phyloP scores from a whole-genome alignment of 2,888 invertebrate genomes.

The Allophyes oxyacanthae region DNA sequence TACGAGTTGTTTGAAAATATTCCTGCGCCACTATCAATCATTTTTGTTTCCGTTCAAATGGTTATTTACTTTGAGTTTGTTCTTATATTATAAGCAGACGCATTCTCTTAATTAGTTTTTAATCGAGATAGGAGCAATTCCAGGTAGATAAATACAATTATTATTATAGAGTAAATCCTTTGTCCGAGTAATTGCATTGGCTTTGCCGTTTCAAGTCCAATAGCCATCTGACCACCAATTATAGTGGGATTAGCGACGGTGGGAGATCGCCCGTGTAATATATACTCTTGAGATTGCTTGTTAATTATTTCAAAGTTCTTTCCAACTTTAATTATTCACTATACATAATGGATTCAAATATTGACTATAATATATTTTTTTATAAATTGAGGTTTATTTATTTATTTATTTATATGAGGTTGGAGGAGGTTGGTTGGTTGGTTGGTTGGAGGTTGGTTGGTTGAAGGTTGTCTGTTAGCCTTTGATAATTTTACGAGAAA shows the following conservation, averaged over 20 bases:
- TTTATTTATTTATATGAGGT: no score
- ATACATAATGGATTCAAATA: background rate
- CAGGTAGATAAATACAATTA: constrained; percentile 45
- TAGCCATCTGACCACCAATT: constrained; percentile 87
- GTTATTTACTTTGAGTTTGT: constrained; percentile 1
- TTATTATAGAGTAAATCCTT: constrained; percentile 69
- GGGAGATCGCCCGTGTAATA: constrained; percentile 66
- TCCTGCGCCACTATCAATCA: constrained; percentile 57
- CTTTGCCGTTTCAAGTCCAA: constrained; percentile 84
- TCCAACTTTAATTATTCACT: constrained; percentile 49
- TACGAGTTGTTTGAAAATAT: constrained; percentile 57
- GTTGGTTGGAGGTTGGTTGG: no score
- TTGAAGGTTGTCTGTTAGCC: no score
- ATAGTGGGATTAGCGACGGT: constrained; percentile 81
- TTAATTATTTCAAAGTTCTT: constrained; percentile 70
- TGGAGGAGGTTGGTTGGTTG: no score
- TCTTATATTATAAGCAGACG: constrained; percentile 2
- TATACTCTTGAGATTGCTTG: constrained; percentile 76
- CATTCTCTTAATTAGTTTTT: constrained; percentile 14
- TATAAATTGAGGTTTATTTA: no score
- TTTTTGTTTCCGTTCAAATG: constrained; percentile 45
- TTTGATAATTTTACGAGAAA: no score
- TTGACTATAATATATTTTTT: no score
- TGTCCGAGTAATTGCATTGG: constrained; percentile 81
- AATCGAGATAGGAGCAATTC: constrained; percentile 13